phyloP scores from a whole-genome alignment of 2,888 invertebrate genomes.

The Epinotia bilunana region DNA sequence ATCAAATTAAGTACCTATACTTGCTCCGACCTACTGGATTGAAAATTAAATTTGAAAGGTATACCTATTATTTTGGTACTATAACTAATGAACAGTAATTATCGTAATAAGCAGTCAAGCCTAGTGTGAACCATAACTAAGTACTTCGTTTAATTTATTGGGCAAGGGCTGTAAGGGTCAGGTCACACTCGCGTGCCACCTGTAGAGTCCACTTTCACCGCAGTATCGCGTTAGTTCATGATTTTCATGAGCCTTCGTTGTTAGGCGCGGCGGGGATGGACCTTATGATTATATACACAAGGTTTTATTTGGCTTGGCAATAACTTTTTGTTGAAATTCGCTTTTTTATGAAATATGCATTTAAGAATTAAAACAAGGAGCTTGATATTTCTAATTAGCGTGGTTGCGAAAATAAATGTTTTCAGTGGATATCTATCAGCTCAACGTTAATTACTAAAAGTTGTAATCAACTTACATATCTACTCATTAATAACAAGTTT shows the following conservation, averaged over 20 bases:
- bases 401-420: no score
- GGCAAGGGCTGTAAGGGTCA: constrained; percentile 72
- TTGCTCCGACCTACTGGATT: no score
- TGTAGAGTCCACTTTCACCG: constrained; percentile 69
- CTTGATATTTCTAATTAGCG: not conserved
- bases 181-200: constrained; percentile 70
- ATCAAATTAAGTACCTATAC: no score
- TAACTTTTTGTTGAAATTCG: not conserved
- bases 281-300: not conserved
- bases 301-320: not conserved
- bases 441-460: no score
- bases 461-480: no score
- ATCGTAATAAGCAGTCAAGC: constrained; percentile 24
- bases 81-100: constrained; percentile 13
- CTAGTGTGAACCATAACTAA: constrained; percentile 7
- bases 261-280: constrained; percentile 7
- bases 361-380: not conserved
- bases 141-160: constrained; percentile 67
- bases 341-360: not conserved
- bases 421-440: no score
- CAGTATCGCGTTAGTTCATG: constrained; percentile 30
- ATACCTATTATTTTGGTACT: no score
- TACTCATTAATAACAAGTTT: no score
- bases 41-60: no score
- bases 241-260: constrained; percentile 2